Percentiles rank a stretch among this genome's conserved stretches.
Evolutionary conservation across 2,888 invertebrate species (phyloP).

Genomic region (Fissipunctia ypsillon): DNA sequence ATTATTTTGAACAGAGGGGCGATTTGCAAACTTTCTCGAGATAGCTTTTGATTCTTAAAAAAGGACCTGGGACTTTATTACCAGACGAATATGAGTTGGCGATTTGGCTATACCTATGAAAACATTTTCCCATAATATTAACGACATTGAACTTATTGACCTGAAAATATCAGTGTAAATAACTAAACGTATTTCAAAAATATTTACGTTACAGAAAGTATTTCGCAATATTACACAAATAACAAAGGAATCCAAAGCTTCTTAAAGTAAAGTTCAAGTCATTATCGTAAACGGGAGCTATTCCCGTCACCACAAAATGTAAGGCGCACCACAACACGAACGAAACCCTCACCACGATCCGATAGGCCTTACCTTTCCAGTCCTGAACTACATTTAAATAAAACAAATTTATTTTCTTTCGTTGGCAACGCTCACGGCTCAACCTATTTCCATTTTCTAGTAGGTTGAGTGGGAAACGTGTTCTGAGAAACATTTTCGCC

Average conservation of each 20-base stretch:
- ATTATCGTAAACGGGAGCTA: conserved; percentile 23
- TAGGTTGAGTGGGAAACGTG: conserved; percentile 54
- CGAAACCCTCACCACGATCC: conserved; percentile 38
- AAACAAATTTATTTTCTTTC: conserved; percentile 55
- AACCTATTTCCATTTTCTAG: conserved; percentile 55
- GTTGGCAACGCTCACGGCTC: conserved; percentile 37
- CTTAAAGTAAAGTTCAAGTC: conserved; percentile 39
- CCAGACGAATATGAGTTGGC: neutral
- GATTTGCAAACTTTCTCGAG: conserved; percentile 14
- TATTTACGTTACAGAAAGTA: neutral
- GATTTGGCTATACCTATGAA: neutral
- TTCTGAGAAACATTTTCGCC: conserved; percentile 57
- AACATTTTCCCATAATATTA: neutral
- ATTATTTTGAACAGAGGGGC: conserved; percentile 4
- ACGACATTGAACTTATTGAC: neutral
- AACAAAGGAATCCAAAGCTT: conserved; percentile 18
- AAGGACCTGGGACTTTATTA: neutral
- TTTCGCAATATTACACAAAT: conserved; percentile 1
- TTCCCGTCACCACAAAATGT: conserved; percentile 22
- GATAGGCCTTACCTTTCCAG: conserved; percentile 31
- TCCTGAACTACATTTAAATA: conserved; percentile 57
- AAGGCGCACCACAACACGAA: conserved; percentile 36
- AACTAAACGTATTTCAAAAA: neutral
- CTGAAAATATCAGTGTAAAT: neutral
- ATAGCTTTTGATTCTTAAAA: conserved; percentile 20